These are phyloP conservation scores for Notolepis coatsorum DNA, from an alignment of 2,797 vertebrate genomes.

Conservation along the genomic window DNA sequence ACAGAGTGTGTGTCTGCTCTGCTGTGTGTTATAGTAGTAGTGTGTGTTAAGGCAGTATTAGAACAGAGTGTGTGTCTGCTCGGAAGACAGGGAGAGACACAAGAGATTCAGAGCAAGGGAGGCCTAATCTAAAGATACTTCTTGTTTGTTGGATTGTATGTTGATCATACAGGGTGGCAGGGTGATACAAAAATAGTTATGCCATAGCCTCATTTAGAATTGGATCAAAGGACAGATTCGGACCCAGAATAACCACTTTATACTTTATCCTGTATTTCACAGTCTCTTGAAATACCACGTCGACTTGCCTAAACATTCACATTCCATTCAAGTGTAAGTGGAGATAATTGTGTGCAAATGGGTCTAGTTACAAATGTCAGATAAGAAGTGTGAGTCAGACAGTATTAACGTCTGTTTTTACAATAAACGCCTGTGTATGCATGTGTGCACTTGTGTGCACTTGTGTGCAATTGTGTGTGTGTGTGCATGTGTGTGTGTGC, in stretches of 20 bases:
- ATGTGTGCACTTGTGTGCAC: neutral
- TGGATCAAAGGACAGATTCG: slow-evolving; percentile 44
- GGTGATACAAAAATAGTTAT: neutral
- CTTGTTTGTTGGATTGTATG: slow-evolving; percentile 32
- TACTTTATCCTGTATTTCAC: slow-evolving; percentile 36
- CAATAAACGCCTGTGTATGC: neutral
- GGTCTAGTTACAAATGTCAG: slow-evolving; percentile 45
- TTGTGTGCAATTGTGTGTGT: no score
- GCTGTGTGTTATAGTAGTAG: no score
- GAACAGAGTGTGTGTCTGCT: neutral
- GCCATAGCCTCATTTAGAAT: slow-evolving; percentile 24
- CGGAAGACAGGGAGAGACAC: no score
- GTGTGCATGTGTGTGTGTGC: neutral
- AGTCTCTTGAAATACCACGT: slow-evolving; percentile 46
- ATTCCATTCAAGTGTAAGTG: slow-evolving; percentile 46
- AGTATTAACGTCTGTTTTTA: neutral
- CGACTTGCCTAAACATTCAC: slow-evolving; percentile 51
- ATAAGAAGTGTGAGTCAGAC: slow-evolving; percentile 29
- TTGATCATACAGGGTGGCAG: slow-evolving; percentile 13
- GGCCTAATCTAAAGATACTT: slow-evolving; percentile 25
- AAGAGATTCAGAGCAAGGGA: neutral
- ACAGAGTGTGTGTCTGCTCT: no score
- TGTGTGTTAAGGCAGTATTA: no score
- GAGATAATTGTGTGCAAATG: slow-evolving; percentile 67
- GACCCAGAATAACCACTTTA: slow-evolving; percentile 26